Evolutionary conservation across 2,797 vertebrate genomes (phyloP), one percentile per base, ranked within the genome.

Genomic region (Merluccius polli): DNA sequence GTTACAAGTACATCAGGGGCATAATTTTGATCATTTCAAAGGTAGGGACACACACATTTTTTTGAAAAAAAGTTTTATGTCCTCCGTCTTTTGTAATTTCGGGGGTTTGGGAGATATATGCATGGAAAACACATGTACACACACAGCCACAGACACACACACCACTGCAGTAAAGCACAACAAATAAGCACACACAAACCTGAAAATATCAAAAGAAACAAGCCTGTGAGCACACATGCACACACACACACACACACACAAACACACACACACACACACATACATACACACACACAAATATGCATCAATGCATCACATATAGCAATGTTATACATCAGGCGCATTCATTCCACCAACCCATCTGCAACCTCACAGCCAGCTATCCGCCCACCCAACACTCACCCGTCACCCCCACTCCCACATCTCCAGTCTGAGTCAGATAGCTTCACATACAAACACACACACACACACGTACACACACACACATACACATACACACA

Each of bases 391-490:
- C 33, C 44, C 36, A 27, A 5, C n/a, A 68, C 18, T 71, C 70
- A 41, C 78, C 18, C 18, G 2, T 72, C 63, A 41, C n/a, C 10
- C 77, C 48, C 4, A 18, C 21, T 1, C 27, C 67, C 16, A 65
- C 75, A 59, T 44, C 72, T 81, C 70, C 78, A 84, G 85, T 89
- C 79, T 79, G 77, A 83, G 79, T 81, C 81, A 88, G 88, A 90
- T 89, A 89, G 89, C 89, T 88, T 84, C 87, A 87, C 87, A 87
- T 81, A 73, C 65, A 73, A 67, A 52, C 44, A 63, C 70, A 75
- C 38, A 75, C 63, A 73, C 33, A 68, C 73, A 36, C 48, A 44
- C 73, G 75, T 33, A 72, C 69, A 72, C 65, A 73, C 29, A 32
- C 44, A 44, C 77, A 75, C 70, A 72, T 31, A 79, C 74, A 73